Conservation (phyloP, 2,888 invertebrate genomes). For the Drosophila picticornis region DNA sequence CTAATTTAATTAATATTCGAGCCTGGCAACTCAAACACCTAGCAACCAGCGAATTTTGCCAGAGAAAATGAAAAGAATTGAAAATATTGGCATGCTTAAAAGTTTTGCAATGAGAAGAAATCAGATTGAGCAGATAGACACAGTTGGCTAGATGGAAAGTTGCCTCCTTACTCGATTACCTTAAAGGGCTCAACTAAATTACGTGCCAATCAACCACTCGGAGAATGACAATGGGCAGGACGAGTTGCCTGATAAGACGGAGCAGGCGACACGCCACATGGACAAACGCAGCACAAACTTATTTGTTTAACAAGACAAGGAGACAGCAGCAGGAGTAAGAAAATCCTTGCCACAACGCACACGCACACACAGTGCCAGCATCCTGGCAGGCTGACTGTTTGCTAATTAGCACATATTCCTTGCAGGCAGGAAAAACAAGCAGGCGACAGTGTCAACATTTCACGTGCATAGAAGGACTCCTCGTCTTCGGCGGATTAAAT, state of each 20-base stretch:
- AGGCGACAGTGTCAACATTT: conserved; percentile 78
- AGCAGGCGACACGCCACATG: conserved; percentile 52
- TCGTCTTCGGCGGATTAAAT: conserved; percentile 78
- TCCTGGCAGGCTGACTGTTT: conserved; percentile 66
- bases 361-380: neutral
- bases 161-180: conserved; percentile 10
- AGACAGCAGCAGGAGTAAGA: conserved; percentile 43
- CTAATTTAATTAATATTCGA: conserved; percentile 57
- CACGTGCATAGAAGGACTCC: conserved; percentile 58
- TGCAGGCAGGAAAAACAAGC: conserved; percentile 73
- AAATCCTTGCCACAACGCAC: conserved; percentile 54
- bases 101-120: neutral
- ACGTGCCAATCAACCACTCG: conserved; percentile 81
- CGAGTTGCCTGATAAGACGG: conserved; percentile 65
- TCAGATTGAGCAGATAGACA: neutral
- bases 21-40: neutral
- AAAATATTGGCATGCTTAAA: neutral
- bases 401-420: conserved; percentile 81
- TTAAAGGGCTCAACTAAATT: conserved; percentile 63
- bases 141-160: neutral
- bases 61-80: neutral
- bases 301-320: conserved; percentile 67
- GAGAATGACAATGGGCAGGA: conserved; percentile 68
- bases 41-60: conserved; percentile 5
- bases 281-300: conserved; percentile 60